Evolutionary conservation across 2,888 invertebrate species (phyloP).

Genomic region (Gisinianus flammeolus): DNA sequence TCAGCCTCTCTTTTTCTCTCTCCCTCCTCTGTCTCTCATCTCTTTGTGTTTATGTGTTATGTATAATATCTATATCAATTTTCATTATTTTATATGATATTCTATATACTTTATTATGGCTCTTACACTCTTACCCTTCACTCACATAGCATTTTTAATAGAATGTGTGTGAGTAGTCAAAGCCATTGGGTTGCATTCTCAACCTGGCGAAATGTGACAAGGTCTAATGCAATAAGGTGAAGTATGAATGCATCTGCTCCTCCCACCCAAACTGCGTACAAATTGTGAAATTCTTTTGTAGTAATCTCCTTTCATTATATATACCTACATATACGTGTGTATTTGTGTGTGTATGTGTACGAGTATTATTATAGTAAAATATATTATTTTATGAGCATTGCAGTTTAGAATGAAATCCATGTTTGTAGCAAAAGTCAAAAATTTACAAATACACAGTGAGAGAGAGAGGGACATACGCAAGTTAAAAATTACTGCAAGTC

Average conservation of each 20-base stretch:
- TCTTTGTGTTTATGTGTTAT: no score
- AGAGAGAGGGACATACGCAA: background rate
- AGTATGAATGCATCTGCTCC: conserved; percentile 35
- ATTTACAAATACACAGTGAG: no score
- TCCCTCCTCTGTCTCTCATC: background rate
- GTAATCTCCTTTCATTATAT: background rate
- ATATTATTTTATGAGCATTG: no score
- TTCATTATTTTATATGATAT: background rate
- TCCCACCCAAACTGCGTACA: conserved; percentile 35
- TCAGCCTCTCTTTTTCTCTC: conserved; percentile 5
- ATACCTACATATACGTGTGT: background rate
- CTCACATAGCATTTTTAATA: background rate
- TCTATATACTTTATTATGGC: background rate
- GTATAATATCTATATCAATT: conserved; percentile 3
- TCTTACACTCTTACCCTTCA: conserved; percentile 4
- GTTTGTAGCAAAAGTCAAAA: no score
- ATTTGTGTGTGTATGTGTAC: background rate
- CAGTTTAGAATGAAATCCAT: no score
- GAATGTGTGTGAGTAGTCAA: background rate
- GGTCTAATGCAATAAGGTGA: conserved; percentile 33
- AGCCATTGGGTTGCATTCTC: conserved; percentile 28
- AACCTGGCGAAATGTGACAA: conserved; percentile 35
- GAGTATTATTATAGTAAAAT: no score
- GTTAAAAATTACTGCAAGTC: conserved; percentile 5
- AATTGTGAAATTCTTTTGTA: conserved; percentile 16